Evolutionary conservation across 2,113 vertebrate genomes (phyloP).

Genomic region (Phaethon lepturus): DNA sequence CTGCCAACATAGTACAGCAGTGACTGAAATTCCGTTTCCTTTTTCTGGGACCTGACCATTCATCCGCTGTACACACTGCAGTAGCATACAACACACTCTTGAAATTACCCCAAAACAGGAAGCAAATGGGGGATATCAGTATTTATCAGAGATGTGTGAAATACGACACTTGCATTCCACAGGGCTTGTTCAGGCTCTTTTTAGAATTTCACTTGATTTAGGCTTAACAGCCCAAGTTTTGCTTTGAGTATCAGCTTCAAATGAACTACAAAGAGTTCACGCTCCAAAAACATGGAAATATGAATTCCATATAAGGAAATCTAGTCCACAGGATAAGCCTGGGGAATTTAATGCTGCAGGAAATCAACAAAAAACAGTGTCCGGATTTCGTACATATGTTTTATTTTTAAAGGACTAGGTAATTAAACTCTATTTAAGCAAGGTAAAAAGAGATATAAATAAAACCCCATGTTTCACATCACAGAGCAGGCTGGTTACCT

Average conservation of each 20-base stretch:
- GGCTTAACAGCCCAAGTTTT: not conserved
- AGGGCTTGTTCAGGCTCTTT: not conserved
- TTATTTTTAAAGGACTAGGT: not conserved
- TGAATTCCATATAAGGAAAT: not conserved
- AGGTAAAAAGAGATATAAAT: not conserved
- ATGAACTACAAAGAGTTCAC: not conserved
- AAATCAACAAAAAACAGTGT: not conserved
- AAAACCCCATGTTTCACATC: not conserved
- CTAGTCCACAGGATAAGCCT: not conserved
- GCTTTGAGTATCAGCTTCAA: not conserved
- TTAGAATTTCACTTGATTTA: not conserved
- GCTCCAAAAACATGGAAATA: not conserved
- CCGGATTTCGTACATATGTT: not conserved
- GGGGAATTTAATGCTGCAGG: not conserved
- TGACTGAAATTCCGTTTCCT: not conserved
- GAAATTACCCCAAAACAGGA: not conserved
- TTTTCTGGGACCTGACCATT: not conserved
- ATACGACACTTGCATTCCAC: not conserved
- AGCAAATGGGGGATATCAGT: not conserved
- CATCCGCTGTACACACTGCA: not conserved
- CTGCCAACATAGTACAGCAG: rapidly evolving
- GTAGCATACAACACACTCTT: not conserved
- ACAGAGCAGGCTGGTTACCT: not conserved
- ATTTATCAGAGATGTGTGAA: not conserved
- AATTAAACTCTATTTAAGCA: not conserved